A percentile compares a stretch with the other conserved stretches of the same genome.
Evolutionary conservation across 2,888 invertebrate species (phyloP).

Genomic region (Rhynchonema sp.): DNA sequence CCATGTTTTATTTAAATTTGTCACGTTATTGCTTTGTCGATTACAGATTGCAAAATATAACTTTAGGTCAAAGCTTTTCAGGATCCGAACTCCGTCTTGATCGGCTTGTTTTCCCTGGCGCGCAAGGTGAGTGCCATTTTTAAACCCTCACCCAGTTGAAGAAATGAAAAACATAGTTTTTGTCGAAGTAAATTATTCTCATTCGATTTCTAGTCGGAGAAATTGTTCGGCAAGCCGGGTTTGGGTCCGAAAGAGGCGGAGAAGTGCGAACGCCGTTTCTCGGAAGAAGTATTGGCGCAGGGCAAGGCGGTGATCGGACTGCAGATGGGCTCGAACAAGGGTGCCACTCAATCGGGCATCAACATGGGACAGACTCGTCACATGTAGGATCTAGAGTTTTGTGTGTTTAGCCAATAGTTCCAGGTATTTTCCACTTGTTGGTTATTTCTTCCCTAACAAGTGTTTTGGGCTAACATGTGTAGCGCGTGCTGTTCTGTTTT

Average conservation of each 20-base stretch:
- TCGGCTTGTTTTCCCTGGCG: constrained; percentile 78
- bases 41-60: not conserved
- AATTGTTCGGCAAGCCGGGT: constrained; percentile 14
- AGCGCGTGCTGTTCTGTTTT: too few relatives aligned
- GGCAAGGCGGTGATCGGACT: constrained; percentile 62
- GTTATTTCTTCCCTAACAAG: too few relatives aligned
- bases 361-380: too few relatives aligned
- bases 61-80: constrained; percentile 5
- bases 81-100: constrained; percentile 83
- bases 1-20: too few relatives aligned
- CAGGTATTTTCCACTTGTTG: too few relatives aligned
- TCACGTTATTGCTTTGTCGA: not conserved
- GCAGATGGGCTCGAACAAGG: constrained; percentile 93
- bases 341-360: too few relatives aligned
- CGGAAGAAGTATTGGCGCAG: constrained; percentile 76
- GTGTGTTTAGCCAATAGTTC: too few relatives aligned
- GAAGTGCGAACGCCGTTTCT: constrained; percentile 77
- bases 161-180: not conserved
- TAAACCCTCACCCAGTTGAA: too few relatives aligned
- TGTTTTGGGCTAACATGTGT: too few relatives aligned
- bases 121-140: too few relatives aligned
- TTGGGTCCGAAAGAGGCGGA: constrained; percentile 49
- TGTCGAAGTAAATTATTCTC: not conserved
- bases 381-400: too few relatives aligned
- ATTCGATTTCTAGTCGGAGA: constrained; percentile 9